Conservation (phyloP, 2,113 vertebrate species). For the Ornithorhynchus anatinus region DNA sequence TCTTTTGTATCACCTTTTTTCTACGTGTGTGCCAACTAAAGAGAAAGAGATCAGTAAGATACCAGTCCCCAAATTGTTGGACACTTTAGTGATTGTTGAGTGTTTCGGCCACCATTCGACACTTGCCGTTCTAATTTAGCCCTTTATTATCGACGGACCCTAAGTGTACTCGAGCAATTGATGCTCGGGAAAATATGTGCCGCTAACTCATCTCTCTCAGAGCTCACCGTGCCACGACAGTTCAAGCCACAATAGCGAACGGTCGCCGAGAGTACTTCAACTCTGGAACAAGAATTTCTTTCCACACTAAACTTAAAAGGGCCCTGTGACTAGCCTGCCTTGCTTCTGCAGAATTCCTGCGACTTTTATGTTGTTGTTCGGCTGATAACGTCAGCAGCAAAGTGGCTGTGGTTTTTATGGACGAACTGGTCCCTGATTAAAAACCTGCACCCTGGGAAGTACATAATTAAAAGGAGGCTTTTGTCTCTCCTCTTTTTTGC, state of each 20-base stretch:
- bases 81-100: not conserved
- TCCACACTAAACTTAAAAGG: not conserved
- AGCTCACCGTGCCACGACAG: not conserved
- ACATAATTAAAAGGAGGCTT: not conserved
- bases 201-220: not conserved
- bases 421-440: not conserved
- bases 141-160: rapidly evolving
- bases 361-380: not conserved
- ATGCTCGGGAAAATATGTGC: not conserved
- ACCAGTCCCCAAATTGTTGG: not conserved
- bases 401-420: not conserved
- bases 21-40: too few species aligned
- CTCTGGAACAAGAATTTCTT: not conserved
- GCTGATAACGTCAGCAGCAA: not conserved
- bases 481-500: not conserved
- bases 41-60: too few species aligned
- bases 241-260: not conserved
- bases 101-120: not conserved
- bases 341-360: not conserved
- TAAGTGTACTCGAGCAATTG: rapidly evolving
- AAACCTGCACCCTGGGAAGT: not conserved
- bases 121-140: not conserved
- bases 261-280: rapidly evolving
- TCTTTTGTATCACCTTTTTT: too few species aligned
- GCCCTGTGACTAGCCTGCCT: not conserved